A percentile compares a stretch with the other conserved stretches of the same genome.
phyloP scores from a whole-genome alignment of 1,140 invertebrate genomes.

The Formica exsecta region DNA sequence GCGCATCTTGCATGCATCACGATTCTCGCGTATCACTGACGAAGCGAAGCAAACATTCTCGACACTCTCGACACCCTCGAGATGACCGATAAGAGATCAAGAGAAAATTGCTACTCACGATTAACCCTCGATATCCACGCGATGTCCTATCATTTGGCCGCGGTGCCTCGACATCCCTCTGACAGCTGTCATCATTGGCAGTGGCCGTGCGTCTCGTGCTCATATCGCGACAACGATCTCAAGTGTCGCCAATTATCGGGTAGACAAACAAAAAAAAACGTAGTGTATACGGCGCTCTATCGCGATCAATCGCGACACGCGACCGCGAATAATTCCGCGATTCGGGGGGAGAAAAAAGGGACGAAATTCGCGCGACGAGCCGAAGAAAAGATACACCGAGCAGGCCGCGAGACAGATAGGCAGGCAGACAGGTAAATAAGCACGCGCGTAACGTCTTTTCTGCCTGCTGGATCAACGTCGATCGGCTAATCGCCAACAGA shows the following conservation, averaged over 20 bases:
- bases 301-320: not conserved
- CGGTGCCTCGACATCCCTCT: constrained; percentile 69
- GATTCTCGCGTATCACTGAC: not conserved
- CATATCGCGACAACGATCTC: constrained; percentile 42
- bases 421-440: not conserved
- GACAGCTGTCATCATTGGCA: constrained; percentile 67
- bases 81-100: not conserved
- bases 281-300: not conserved
- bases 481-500: constrained; percentile 44
- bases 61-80: not conserved
- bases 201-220: constrained; percentile 41
- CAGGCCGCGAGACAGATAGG: not conserved
- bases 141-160: constrained; percentile 51
- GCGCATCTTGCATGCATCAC: not conserved
- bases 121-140: constrained; percentile 68
- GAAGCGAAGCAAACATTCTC: not conserved
- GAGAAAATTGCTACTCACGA: constrained; percentile 71
- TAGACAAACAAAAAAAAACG: constrained; percentile 8
- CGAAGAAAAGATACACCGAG: not conserved
- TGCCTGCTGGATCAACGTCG: constrained; percentile 58
- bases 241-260: not conserved
- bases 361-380: not conserved
- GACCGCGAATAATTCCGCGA: not conserved
- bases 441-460: not conserved
- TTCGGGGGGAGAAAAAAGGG: not conserved